phyloP scores from a whole-genome alignment of 2,113 vertebrate species.

The Corydoras sp. region DNA sequence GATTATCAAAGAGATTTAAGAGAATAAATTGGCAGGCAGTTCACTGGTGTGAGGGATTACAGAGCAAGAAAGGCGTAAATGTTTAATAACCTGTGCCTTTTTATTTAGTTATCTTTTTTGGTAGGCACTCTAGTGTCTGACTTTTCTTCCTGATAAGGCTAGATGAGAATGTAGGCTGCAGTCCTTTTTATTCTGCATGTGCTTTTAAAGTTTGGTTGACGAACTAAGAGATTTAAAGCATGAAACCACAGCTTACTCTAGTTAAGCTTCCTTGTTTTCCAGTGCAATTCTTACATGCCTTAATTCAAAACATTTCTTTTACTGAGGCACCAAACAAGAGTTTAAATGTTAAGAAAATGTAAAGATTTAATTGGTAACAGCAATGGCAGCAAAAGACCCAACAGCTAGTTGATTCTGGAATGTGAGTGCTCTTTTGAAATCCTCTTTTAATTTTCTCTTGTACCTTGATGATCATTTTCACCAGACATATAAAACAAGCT shows the following conservation, averaged over 20 bases:
- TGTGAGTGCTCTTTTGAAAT: conserved; percentile 7
- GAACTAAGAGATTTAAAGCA: conserved; percentile 33
- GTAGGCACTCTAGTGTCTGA: conserved; percentile 46
- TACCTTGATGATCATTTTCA: conserved; percentile 47
- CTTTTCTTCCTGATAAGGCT: conserved; percentile 35
- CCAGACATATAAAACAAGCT: conserved; percentile 37
- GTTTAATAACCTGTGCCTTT: conserved; percentile 48
- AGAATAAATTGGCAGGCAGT: conserved; percentile 56
- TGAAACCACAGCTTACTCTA: conserved; percentile 45
- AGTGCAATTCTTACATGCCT: conserved; percentile 27
- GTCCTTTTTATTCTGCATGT: conserved; percentile 7
- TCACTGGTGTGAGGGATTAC: conserved; percentile 46
- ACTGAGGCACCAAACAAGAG: conserved; percentile 42
- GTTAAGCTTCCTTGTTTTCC: conserved; percentile 41
- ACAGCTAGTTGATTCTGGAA: conserved; percentile 25
- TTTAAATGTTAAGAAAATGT: conserved; percentile 6
- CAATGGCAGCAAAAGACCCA: conserved; percentile 25
- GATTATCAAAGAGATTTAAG: conserved; percentile 59
- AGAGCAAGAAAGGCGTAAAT: conserved; percentile 50
- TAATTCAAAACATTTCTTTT: conserved; percentile 35
- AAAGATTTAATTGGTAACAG: conserved; percentile 12
- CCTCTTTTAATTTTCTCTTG: conserved; percentile 26
- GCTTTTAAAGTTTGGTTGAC: conserved; percentile 11
- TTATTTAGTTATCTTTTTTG: conserved; percentile 27
- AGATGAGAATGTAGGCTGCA: conserved; percentile 38